A percentile compares a stretch with the other conserved stretches of the same genome.
These are phyloP conservation scores for Microcebus ravelobensis DNA, from an alignment of 2,113 vertebrate genomes.

Conservation along the genomic window DNA sequence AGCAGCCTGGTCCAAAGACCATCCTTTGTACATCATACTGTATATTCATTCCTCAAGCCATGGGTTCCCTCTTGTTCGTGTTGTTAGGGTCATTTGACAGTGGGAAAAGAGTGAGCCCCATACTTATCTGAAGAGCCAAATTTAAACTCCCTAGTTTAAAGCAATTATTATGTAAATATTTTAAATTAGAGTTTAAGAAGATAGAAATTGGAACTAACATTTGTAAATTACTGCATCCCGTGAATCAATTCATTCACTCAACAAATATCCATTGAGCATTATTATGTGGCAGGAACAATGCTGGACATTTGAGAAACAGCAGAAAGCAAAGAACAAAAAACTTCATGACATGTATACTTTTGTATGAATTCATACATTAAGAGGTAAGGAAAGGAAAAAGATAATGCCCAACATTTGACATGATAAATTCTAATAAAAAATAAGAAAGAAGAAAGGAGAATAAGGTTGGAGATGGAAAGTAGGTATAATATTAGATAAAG, in stretches of 20 bases:
- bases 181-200: background rate
- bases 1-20: background rate
- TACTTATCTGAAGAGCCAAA: background rate
- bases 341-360: too few relatives aligned
- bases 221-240: background rate
- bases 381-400: background rate
- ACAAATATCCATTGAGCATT: background rate
- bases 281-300: background rate
- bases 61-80: background rate
- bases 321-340: background rate
- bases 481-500: background rate
- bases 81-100: background rate
- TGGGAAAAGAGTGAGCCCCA: background rate
- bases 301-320: background rate
- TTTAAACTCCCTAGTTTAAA: background rate
- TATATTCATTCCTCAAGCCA: background rate
- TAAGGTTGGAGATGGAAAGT: background rate
- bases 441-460: background rate
- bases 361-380: background rate
- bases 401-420: background rate
- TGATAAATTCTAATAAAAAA: background rate
- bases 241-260: background rate
- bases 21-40: background rate
- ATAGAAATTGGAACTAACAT: background rate
- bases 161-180: background rate